Evolutionary conservation across 2,113 vertebrate species (phyloP), one percentile per base, ranked within the genome.

Genomic region (Fukomys damarensis): DNA sequence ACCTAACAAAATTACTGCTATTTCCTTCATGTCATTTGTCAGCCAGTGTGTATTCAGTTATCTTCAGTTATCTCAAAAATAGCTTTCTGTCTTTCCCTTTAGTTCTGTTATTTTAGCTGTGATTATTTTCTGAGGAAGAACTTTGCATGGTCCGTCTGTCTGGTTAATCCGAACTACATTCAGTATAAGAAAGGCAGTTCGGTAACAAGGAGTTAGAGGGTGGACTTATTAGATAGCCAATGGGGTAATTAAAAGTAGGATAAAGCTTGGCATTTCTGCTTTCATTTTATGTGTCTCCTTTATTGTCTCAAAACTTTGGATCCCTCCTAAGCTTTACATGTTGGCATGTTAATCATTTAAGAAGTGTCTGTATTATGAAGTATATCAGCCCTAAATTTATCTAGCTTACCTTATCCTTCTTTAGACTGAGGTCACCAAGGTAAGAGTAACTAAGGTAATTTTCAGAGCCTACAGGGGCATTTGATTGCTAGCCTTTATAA

Each of bases 91-190:
- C 32, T 52, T 89, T 85, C 68, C 5, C 5, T 79, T 86, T 86
- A 58, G 61, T 89, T 94, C 30, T 86, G 0, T 43, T 94, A 41
- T 58, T 95, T 66, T 92, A 72, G 41, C 46, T 92, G 11, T 80
- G 43, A 91, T 87, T 96, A 32, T 90, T 96, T 70, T 54, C 0
- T 95, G 46, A 92, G 35, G 72, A 91, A 92, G 58, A 96, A 85
- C 58, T 93, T 87, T 68, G 70, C 22, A 10, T 56, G 1, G 52
- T 88, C 56, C 30, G 76, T 9, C 74, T 92, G 32, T 14, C 89
- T 89, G 83, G 17, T 83, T 70, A 35, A 59, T 89, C 32, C 94
- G 80, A 92, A 94, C 56, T 81, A 17, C 24, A 28, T 77, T 95
- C 66, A 24, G 0, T 52, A 4, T 70, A 66, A 72, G 76, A 93